Evolutionary conservation across 2,113 vertebrate genomes (phyloP).

Genomic region (Eubucco bourcierii): DNA sequence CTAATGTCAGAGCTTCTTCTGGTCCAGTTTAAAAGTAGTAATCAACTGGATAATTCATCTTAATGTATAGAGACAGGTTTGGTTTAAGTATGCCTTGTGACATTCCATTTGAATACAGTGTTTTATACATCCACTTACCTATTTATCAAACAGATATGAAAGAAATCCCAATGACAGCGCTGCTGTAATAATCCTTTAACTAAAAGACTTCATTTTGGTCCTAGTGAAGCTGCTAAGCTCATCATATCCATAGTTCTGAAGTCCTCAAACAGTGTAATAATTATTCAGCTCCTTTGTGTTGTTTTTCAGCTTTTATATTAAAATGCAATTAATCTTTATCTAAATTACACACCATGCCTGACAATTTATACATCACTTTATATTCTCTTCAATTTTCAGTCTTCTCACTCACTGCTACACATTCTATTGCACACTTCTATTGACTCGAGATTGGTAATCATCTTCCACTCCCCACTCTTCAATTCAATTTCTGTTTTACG

Average conservation of each 20-base stretch:
- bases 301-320: not conserved
- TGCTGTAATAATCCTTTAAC: not conserved
- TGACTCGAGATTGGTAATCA: not conserved
- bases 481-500: not conserved
- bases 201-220: not conserved
- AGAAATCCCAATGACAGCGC: not conserved
- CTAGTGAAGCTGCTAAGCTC: not conserved
- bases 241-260: not conserved
- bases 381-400: not conserved
- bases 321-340: not conserved
- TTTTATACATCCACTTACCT: not conserved
- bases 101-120: not conserved
- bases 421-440: not conserved
- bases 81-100: not conserved
- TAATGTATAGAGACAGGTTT: not conserved
- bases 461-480: not conserved
- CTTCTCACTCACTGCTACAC: not conserved
- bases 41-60: not conserved
- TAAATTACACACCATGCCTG: not conserved
- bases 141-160: not conserved
- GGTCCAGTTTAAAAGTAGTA: not conserved
- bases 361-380: not conserved
- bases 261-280: not conserved
- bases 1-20: not conserved
- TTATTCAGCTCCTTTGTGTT: not conserved